Conservation (phyloP, 2,113 vertebrate genomes). For the Hemibates koningsi region DNA sequence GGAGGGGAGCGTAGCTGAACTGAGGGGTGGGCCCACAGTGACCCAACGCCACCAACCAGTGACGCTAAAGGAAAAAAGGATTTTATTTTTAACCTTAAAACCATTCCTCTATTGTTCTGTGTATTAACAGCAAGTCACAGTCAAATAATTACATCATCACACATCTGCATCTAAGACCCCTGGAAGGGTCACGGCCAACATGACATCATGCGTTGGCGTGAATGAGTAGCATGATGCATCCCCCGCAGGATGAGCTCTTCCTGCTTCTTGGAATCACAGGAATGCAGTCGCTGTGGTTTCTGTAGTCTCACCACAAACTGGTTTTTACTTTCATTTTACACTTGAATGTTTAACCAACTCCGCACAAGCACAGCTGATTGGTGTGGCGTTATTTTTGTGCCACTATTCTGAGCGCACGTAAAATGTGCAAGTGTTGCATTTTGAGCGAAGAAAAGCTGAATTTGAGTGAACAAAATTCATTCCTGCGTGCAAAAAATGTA, state of each 20-base stretch:
- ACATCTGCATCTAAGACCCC: background rate
- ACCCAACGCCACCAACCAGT: background rate
- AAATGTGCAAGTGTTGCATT: background rate
- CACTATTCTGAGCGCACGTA: background rate
- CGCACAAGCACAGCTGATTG: fast-evolving
- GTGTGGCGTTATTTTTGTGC: background rate
- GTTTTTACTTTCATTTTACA: background rate
- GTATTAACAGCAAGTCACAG: background rate
- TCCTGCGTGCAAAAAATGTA: no score
- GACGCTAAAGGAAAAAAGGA: background rate
- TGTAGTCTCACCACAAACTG: background rate
- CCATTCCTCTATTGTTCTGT: background rate
- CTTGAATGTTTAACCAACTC: background rate
- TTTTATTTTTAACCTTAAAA: background rate
- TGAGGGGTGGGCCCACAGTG: background rate
- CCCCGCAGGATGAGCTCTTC: background rate
- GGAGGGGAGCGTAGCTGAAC: background rate
- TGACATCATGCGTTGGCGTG: background rate
- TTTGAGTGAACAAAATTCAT: background rate
- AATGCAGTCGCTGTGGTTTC: background rate
- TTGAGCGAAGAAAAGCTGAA: background rate
- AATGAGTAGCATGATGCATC: background rate
- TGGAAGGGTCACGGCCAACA: background rate
- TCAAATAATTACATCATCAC: background rate
- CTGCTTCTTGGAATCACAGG: background rate